phyloP scores from a whole-genome alignment of 2,888 invertebrate genomes.

The Beris morrisii region DNA sequence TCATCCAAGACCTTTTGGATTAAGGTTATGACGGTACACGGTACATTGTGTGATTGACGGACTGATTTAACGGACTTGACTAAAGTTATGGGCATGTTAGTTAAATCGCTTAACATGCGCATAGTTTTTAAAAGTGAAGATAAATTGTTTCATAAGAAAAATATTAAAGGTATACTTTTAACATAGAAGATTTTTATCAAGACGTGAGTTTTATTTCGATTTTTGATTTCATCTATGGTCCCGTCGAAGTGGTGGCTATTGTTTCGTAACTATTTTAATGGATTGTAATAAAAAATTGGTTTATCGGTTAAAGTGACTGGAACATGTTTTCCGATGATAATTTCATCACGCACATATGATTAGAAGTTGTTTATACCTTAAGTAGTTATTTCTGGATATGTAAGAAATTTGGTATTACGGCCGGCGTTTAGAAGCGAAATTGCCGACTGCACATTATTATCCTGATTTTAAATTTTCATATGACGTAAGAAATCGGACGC shows the following conservation, averaged over 20 bases:
- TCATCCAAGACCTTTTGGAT: constrained; percentile 26
- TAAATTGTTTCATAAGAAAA: constrained; percentile 28
- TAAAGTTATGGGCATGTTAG: too few species aligned
- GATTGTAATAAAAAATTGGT: constrained; percentile 23
- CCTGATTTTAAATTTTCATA: too few species aligned
- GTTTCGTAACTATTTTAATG: constrained; percentile 26
- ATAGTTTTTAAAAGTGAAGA: constrained; percentile 1
- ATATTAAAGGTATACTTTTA: constrained; percentile 24
- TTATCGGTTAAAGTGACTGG: constrained; percentile 25
- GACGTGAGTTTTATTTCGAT: constrained; percentile 12
- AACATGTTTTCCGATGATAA: constrained; percentile 25
- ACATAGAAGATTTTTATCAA: constrained; percentile 26
- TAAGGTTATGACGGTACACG: constrained; percentile 16
- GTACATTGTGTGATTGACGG: constrained; percentile 23
- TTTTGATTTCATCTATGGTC: not conserved
- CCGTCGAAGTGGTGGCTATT: constrained; percentile 6
- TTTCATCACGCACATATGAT: constrained; percentile 26
- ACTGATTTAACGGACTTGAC: constrained; percentile 12
- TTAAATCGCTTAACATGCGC: too few species aligned
- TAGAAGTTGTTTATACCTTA: not conserved
- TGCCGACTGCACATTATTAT: too few species aligned
- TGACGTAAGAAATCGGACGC: too few species aligned
- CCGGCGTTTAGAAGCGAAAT: too few species aligned
- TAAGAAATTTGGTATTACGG: too few species aligned
- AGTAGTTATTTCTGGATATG: too few species aligned